Evolutionary conservation across 1,140 invertebrate genomes (phyloP), one percentile per base, ranked within the genome.

Genomic region (Diabrotica virgifera): DNA sequence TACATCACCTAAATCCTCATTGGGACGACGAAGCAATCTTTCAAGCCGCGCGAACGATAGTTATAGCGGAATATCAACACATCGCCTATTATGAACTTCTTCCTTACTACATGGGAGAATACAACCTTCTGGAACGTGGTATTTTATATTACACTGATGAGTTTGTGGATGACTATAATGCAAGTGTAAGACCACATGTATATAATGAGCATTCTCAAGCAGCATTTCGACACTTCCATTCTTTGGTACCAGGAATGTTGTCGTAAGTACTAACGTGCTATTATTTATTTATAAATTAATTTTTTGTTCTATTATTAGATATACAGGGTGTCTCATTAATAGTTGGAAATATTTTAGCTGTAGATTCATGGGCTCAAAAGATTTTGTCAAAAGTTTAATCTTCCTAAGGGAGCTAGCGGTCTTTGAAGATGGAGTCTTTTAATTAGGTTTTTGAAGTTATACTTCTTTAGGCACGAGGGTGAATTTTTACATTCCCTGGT

Each of bases 181-280:
- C 86, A 0, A 81, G 82, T 35, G 86, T 95, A 0, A 87, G 95
- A 79, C 90, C 93, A 0, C 86, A 86, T 0, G 84, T 93, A 3
- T 78, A 94, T 2, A 95, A 96, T 73, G 92, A 91, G 73, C 93
- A 95, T 74, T 88, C 93, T 0, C 92, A 86, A 0, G 92, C 91
- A 9, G 93, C 93, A 0, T 94, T 92, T 76, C 87, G 93, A 82
- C 92, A 92, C 73, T 94, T 95, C 81, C 93, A 96, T 77, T 88
- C 90, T 0, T 81, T 92, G 52, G 90, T 95, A 58, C 86, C 90
- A 70, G 92, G 91, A 64, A 83, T 84, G 74, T 81, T 93, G 52
- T 84, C 90, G 91, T 92, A 82, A 85, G 85, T 83, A 57, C 4
- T 53, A n/a, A n/a, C n/a, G n/a, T n/a, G n/a, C n/a, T n/a, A n/a